These are phyloP conservation scores for Megalonaias nervosa DNA, from an alignment of 1,140 invertebrate genomes.

Conservation along the genomic window DNA sequence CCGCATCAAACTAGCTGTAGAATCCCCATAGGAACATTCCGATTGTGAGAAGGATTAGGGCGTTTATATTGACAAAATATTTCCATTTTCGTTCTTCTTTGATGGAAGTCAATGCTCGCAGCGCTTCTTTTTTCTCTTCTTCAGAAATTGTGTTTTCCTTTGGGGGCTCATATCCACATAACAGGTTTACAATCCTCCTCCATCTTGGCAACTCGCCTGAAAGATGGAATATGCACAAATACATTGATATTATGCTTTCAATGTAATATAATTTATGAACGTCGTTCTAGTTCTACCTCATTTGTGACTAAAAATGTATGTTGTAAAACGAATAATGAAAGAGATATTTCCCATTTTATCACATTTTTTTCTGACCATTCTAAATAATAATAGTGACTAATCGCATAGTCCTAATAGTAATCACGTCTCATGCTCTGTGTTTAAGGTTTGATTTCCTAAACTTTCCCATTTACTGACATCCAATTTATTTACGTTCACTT, in stretches of 20 bases:
- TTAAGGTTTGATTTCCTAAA: too few relatives aligned
- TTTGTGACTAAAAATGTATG: background rate
- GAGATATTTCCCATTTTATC: background rate
- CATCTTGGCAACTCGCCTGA: constrained; percentile 38
- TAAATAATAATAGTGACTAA: background rate
- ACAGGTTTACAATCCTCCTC: constrained; percentile 42
- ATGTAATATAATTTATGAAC: background rate
- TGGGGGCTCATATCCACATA: constrained; percentile 60
- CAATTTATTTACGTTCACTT: too few relatives aligned
- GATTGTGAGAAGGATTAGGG: constrained; percentile 59
- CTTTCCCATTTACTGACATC: too few relatives aligned
- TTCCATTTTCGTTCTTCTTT: constrained; percentile 56
- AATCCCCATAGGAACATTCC: constrained; percentile 66
- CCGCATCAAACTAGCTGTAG: constrained; percentile 17
- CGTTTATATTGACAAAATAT: constrained; percentile 59
- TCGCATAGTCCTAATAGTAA: background rate
- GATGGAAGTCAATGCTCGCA: constrained; percentile 51
- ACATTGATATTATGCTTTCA: background rate
- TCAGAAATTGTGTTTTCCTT: constrained; percentile 36
- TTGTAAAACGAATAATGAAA: background rate
- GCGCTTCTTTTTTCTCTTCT: constrained; percentile 44
- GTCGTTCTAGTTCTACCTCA: background rate
- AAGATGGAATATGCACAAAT: background rate
- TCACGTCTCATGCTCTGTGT: too few relatives aligned
- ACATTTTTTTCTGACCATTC: too few relatives aligned